Evolutionary conservation across 1,140 invertebrate genomes (phyloP).

Genomic region (Musca vetustissima): DNA sequence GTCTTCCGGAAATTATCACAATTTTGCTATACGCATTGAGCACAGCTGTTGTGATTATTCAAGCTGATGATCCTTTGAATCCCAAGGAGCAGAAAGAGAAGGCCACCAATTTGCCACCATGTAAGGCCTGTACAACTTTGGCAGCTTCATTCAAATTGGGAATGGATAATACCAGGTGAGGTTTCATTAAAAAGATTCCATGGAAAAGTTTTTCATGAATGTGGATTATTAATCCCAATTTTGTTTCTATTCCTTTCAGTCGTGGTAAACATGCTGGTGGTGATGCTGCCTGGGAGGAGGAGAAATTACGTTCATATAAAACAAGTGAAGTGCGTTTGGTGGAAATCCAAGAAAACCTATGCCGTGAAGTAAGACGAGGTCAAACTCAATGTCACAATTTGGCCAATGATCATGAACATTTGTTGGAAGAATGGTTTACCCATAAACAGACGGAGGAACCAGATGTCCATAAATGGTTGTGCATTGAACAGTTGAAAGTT

Average conservation of each 20-base stretch:
- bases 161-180: slow-evolving; percentile 70
- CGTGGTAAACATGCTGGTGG: slow-evolving; percentile 93
- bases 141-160: slow-evolving; percentile 85
- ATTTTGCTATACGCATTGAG: neutral
- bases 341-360: slow-evolving; percentile 89
- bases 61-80: slow-evolving; percentile 8
- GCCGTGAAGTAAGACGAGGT: slow-evolving; percentile 71
- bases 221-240: neutral
- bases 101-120: slow-evolving; percentile 64
- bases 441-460: slow-evolving; percentile 68
- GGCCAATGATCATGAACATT: slow-evolving; percentile 79
- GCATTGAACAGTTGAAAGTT: slow-evolving; percentile 77
- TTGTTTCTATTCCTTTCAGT: neutral
- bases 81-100: slow-evolving; percentile 42
- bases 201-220: too few relatives aligned
- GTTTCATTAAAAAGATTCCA: slow-evolving; percentile 42
- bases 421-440: slow-evolving; percentile 90
- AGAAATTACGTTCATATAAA: slow-evolving; percentile 83
- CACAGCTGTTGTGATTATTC: neutral
- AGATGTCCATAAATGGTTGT: slow-evolving; percentile 79
- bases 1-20: neutral
- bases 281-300: slow-evolving; percentile 96
- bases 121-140: slow-evolving; percentile 77
- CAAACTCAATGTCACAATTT: slow-evolving; percentile 82
- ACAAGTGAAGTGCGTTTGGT: slow-evolving; percentile 88